Percentiles rank a stretch among this genome's conserved stretches.
phyloP scores from a whole-genome alignment of 2,113 vertebrate genomes.

The Petroica traversi region DNA sequence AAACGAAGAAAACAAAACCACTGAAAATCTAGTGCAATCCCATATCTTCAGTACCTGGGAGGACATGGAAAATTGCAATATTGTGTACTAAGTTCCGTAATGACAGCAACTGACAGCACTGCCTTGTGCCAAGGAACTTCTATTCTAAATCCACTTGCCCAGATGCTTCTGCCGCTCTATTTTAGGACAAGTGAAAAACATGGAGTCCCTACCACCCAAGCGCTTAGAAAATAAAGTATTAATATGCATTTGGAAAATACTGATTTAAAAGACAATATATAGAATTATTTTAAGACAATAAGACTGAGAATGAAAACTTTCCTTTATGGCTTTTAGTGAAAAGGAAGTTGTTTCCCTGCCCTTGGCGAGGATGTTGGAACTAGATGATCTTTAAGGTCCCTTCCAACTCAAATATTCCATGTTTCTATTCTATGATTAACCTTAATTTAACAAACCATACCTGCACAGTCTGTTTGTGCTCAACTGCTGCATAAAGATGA shows the following conservation, averaged over 20 bases:
- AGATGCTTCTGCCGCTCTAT: neutral
- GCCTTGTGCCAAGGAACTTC: neutral
- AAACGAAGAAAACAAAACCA: neutral
- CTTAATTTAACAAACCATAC: neutral
- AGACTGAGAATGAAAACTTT: neutral
- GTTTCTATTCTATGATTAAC: neutral
- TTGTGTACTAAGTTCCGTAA: fast-evolving
- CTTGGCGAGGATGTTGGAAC: neutral
- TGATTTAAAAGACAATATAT: neutral
- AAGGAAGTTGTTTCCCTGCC: neutral
- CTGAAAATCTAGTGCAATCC: neutral
- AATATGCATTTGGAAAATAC: neutral
- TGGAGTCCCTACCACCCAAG: neutral
- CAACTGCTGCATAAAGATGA: neutral
- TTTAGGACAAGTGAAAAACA: neutral
- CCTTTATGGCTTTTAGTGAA: neutral
- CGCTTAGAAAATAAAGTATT: neutral
- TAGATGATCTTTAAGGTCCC: neutral
- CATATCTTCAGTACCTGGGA: neutral
- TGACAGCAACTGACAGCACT: neutral
- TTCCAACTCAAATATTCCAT: neutral
- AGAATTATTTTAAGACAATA: neutral
- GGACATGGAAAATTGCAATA: neutral
- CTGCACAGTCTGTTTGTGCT: neutral
- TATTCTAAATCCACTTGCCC: neutral